phyloP scores from a whole-genome alignment of 2,113 vertebrate genomes.

The Epinephelus moara region DNA sequence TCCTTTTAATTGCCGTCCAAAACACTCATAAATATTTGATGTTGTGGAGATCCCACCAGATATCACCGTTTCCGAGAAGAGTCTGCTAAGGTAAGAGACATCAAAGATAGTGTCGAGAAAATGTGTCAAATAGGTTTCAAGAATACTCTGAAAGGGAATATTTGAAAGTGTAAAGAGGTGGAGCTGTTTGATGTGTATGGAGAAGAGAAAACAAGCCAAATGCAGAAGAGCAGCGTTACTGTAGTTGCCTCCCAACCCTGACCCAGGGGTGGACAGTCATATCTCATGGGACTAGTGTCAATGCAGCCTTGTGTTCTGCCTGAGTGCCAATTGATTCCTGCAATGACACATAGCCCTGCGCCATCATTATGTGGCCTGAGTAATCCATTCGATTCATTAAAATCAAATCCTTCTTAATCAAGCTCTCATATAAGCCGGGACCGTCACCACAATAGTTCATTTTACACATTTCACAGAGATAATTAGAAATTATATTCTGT shows the following conservation, averaged over 20 bases:
- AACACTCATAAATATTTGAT: constrained; percentile 73
- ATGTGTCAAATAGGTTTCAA: constrained; percentile 66
- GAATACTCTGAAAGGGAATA: constrained; percentile 66
- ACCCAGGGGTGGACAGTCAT: constrained; percentile 56
- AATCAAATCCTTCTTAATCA: constrained; percentile 51
- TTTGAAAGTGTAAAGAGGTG: constrained; percentile 61
- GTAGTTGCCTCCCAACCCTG: constrained; percentile 39
- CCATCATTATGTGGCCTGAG: constrained; percentile 46
- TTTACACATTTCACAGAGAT: background rate
- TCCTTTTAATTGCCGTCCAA: constrained; percentile 71
- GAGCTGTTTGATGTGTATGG: constrained; percentile 56
- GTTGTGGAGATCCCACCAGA: constrained; percentile 55
- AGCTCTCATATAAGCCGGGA: background rate
- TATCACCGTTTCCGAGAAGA: constrained; percentile 57
- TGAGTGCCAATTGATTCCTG: constrained; percentile 76
- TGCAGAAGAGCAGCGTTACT: constrained; percentile 16
- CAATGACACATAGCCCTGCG: constrained; percentile 65
- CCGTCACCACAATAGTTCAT: background rate
- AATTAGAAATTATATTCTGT: background rate
- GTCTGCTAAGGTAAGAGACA: constrained; percentile 59
- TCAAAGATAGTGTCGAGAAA: constrained; percentile 68
- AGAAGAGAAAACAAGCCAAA: constrained; percentile 25
- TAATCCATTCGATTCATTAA: constrained; percentile 60
- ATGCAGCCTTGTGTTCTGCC: constrained; percentile 68
- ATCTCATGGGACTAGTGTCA: constrained; percentile 66